phyloP scores from a whole-genome alignment of 2,888 invertebrate genomes.

The Caenorhabditis sulstoni region DNA sequence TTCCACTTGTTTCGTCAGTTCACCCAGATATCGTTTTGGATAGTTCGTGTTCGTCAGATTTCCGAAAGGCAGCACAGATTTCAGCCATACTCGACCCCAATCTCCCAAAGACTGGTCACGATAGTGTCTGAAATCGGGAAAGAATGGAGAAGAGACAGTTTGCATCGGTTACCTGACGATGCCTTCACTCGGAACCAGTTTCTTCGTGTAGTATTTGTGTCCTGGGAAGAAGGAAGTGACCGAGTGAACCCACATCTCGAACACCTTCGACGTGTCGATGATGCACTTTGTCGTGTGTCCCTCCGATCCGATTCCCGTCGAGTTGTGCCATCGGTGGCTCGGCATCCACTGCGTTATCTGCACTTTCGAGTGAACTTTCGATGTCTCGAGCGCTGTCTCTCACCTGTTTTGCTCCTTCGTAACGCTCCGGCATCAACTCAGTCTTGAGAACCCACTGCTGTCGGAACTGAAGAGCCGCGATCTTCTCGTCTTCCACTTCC shows the following conservation, averaged over 20 bases:
- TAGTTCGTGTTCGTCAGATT: constrained; percentile 32
- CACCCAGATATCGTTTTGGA: constrained; percentile 19
- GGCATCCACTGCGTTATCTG: constrained; percentile 51
- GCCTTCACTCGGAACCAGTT: constrained; percentile 39
- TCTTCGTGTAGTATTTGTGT: constrained; percentile 12
- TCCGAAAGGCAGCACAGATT: constrained; percentile 20
- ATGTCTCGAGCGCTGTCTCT: constrained; percentile 34
- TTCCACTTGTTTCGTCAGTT: constrained; percentile 31
- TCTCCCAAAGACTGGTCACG: constrained; percentile 40
- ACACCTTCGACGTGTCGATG: constrained; percentile 42
- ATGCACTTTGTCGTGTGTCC: constrained; percentile 54
- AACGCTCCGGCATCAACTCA: constrained; percentile 36
- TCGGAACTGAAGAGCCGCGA: constrained; percentile 34
- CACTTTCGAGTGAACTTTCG: not conserved
- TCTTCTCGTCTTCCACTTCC: constrained; percentile 4
- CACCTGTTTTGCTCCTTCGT: constrained; percentile 8
- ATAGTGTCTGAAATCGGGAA: constrained; percentile 42
- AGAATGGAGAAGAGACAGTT: too few relatives aligned
- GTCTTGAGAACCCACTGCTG: constrained; percentile 56
- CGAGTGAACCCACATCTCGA: constrained; percentile 36
- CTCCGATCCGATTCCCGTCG: constrained; percentile 22
- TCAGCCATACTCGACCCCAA: constrained; percentile 46
- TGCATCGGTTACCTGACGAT: constrained; percentile 27
- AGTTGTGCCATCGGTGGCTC: constrained; percentile 47
- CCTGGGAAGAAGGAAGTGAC: constrained; percentile 36